A percentile compares a stretch with the other conserved stretches of the same genome.
Conservation (phyloP, 2,888 invertebrate genomes). For the Busseola fusca region DNA sequence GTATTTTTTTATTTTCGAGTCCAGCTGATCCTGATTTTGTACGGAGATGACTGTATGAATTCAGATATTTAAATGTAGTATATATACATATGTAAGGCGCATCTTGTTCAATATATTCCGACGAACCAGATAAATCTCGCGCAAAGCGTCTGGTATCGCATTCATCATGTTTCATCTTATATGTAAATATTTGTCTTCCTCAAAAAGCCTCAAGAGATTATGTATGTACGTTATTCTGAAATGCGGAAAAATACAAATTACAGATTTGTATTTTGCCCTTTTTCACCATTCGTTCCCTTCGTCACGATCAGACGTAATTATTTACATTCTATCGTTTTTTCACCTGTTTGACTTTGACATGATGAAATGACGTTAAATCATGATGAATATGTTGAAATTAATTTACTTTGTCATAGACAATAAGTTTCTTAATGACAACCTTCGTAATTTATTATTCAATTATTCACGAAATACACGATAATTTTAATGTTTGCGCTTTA, state of each 20-base stretch:
- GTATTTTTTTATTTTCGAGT: too few relatives aligned
- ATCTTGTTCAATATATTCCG: not conserved
- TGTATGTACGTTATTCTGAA: not conserved
- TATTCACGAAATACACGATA: conserved; percentile 15
- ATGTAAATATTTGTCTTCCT: conserved; percentile 34
- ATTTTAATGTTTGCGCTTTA: conserved; percentile 58
- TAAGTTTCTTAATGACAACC: conserved; percentile 21
- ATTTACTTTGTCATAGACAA: conserved; percentile 52
- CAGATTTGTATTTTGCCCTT: too few relatives aligned
- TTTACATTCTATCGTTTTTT: conserved; percentile 51
- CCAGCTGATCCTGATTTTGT: too few relatives aligned
- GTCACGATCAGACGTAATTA: conserved; percentile 25
- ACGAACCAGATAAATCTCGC: conserved; percentile 12
- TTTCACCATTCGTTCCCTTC: not conserved
- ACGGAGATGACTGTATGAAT: too few relatives aligned
- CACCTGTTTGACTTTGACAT: conserved; percentile 41
- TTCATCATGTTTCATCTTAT: conserved; percentile 19
- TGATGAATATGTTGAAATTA: not conserved
- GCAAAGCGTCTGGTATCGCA: conserved; percentile 14
- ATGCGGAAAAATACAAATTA: not conserved
- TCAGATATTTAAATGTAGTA: not conserved
- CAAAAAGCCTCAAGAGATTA: conserved; percentile 16
- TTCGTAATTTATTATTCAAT: conserved; percentile 15
- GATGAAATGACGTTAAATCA: not conserved
- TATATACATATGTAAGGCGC: not conserved